Percentiles rank a stretch among this genome's conserved stretches.
Conservation (phyloP, 2,797 vertebrate species). For the Pteropus rufus region DNA sequence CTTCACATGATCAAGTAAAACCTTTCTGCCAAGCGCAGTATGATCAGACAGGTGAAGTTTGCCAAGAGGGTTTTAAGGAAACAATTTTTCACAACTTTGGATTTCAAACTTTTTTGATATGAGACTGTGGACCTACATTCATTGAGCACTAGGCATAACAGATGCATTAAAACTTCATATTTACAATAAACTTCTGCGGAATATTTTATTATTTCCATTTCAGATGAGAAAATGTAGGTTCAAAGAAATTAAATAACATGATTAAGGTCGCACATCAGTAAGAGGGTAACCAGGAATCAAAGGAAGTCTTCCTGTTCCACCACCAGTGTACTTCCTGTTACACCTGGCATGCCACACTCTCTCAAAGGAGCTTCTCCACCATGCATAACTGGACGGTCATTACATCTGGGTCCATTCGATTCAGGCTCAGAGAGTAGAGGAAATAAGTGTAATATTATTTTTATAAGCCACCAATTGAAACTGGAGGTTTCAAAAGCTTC, state of each 20-base stretch:
- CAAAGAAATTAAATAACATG: slow-evolving; percentile 30
- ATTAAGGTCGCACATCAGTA: not conserved
- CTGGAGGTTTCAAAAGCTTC: not conserved
- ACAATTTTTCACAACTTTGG: not conserved
- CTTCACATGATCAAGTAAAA: not conserved
- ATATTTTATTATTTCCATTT: slow-evolving; percentile 40
- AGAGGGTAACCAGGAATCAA: not conserved
- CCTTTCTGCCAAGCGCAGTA: not conserved
- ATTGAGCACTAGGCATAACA: slow-evolving; percentile 6
- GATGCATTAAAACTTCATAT: slow-evolving; percentile 24
- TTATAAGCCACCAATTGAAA: not conserved
- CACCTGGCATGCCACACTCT: too few species aligned
- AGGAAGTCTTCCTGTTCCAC: not conserved
- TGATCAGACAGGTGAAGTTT: not conserved
- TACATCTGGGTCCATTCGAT: not conserved
- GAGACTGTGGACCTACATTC: not conserved
- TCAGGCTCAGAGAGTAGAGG: not conserved
- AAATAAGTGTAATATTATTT: not conserved
- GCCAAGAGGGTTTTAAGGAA: not conserved
- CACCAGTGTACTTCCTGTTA: not conserved
- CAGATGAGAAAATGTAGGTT: slow-evolving; percentile 4
- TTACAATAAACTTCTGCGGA: slow-evolving; percentile 44
- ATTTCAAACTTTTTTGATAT: slow-evolving; percentile 6
- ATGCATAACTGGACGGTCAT: not conserved
- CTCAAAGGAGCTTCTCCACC: not conserved